A percentile compares a stretch with the other conserved stretches of the same genome.
These are phyloP conservation scores for Eulemur rubriventer DNA, from an alignment of 2,797 vertebrate species.

Conservation along the genomic window DNA sequence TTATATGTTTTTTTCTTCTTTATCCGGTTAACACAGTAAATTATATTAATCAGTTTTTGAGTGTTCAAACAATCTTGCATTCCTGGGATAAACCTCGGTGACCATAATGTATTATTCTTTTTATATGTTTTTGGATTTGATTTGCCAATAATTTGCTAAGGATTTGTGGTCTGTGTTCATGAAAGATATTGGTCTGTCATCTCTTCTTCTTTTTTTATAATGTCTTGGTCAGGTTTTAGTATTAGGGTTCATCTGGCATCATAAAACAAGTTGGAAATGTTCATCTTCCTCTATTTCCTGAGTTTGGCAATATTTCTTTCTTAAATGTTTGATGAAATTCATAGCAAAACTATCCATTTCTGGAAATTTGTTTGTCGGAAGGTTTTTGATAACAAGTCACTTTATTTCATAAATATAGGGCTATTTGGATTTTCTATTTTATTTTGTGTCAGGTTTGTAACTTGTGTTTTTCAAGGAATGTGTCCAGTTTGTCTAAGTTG, in stretches of 20 bases:
- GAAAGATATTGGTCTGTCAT: neutral
- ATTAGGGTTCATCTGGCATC: neutral
- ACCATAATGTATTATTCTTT: neutral
- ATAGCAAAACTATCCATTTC: neutral
- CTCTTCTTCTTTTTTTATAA: neutral
- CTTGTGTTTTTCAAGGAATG: neutral
- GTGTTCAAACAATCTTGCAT: neutral
- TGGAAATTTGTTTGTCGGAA: neutral
- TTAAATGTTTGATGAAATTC: neutral
- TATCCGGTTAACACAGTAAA: neutral
- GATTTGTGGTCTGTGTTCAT: neutral
- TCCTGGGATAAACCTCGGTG: neutral
- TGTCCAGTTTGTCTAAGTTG: neutral
- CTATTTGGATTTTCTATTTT: slow-evolving; percentile 7
- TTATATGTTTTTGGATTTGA: neutral
- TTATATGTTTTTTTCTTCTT: neutral
- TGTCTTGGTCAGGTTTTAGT: neutral
- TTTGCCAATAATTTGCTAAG: neutral
- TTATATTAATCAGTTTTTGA: neutral
- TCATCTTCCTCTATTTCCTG: neutral
- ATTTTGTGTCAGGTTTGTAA: slow-evolving; percentile 24
- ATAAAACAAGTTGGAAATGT: neutral
- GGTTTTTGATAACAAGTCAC: neutral
- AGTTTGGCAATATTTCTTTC: neutral
- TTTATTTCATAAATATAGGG: neutral